Base-by-base conservation (phyloP, 1,140 invertebrate genomes). In the Luehdorfia chinensis region DNA sequence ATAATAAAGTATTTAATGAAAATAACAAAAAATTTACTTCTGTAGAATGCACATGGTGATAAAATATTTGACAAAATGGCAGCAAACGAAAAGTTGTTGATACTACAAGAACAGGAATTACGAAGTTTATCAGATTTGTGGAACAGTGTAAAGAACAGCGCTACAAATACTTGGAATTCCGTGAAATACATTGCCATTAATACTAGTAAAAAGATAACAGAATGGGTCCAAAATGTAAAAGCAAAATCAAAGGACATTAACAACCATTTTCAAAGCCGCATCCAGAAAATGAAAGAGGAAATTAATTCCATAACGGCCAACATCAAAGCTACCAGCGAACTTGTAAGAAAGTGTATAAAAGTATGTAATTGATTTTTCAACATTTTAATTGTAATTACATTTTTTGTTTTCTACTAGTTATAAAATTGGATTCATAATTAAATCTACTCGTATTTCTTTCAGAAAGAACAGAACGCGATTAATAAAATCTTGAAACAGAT, bases 141-240 rank as follows among this genome's bases (percentile, higher is more conserved):
- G 65, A 46, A 47, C 27, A 63, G 36, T 19, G 62, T 68, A 5
- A 67, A 59, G 50, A 54, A 62, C 12, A 63, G 49, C 49, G 47
- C 51, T 6, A 47, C 11, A 2, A 50, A 49, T 14, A 55, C 56
- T 21, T 70, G 66, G 66, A 54, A 64, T 18, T 37, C 48, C 19
- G 34, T 74, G 4, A 68, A 70, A 47, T 27, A 50, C 11, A 19
- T 70, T 8, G 51, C 52, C 2, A 32, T 47, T 18, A 49, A 57
- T 5, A 56, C 57, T 25, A 55, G 54, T 12, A 32, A 60, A 21
- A 64, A 58, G 18, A 34, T 65, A 9, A 45, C 30, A 4, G 25
- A 25, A 7, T 65, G 54, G 54, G 33, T 55, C 14, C 28, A 47
- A 52, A 54, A 65, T 16, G 25, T 69, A 3, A 66, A 67, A 53